Evolutionary conservation across 2,113 vertebrate genomes (phyloP).

Genomic region (Salvelinus alpinus): DNA sequence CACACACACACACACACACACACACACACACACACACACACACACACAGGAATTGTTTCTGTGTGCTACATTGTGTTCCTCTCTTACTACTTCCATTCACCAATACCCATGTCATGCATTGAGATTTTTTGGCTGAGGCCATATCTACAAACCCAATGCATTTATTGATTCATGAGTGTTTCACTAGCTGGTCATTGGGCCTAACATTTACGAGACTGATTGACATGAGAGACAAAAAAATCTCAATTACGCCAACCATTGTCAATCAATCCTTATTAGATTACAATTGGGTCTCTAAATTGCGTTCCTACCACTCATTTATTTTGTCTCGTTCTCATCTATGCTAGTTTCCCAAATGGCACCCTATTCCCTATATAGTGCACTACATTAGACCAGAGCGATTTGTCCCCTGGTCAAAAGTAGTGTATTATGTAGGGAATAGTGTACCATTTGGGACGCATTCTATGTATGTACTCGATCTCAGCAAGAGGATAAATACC

Average conservation of each 20-base stretch:
- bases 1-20: neutral
- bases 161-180: slow-evolving; percentile 12
- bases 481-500: too few species aligned
- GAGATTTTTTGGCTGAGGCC: slow-evolving; percentile 11
- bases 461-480: too few species aligned
- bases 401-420: too few species aligned
- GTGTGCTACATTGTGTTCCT: neutral
- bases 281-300: neutral
- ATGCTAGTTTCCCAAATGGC: too few species aligned
- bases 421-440: too few species aligned
- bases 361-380: too few species aligned
- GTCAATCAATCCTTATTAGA: slow-evolving; percentile 19
- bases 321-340: neutral
- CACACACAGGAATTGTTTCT: neutral
- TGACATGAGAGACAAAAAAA: slow-evolving; percentile 28
- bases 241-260: neutral
- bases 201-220: slow-evolving; percentile 20
- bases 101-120: neutral
- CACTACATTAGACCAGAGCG: too few species aligned
- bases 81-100: neutral
- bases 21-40: neutral
- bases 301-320: slow-evolving; percentile 1
- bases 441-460: too few species aligned
- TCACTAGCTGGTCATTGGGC: neutral
- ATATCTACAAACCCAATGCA: neutral